These are phyloP conservation scores for Sorex araneus DNA, from an alignment of 2,113 vertebrate species.

Conservation along the genomic window DNA sequence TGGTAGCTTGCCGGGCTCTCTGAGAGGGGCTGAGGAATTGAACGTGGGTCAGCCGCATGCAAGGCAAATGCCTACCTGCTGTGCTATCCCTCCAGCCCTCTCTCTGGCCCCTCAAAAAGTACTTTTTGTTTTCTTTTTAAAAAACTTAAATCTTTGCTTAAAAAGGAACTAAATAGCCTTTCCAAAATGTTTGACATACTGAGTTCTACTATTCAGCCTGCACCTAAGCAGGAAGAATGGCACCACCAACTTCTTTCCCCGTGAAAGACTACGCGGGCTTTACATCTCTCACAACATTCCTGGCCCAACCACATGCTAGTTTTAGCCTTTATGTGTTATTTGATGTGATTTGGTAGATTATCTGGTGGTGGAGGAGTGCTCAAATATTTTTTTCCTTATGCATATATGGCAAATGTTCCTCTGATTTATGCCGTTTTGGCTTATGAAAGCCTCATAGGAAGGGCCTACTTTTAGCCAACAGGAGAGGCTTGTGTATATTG, in stretches of 20 bases:
- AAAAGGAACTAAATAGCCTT: too few relatives aligned
- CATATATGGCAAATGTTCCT: neutral
- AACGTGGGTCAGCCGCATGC: too few relatives aligned
- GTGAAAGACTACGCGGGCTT: neutral
- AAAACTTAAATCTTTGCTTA: too few relatives aligned
- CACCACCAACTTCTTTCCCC: neutral
- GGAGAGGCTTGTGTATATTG: neutral
- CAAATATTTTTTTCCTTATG: neutral
- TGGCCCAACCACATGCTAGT: neutral
- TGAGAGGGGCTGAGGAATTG: too few relatives aligned
- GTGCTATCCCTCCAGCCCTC: too few relatives aligned
- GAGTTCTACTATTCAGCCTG: neutral
- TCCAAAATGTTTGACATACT: too few relatives aligned
- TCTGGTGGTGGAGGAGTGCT: neutral
- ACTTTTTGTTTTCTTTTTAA: too few relatives aligned
- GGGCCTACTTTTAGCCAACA: neutral
- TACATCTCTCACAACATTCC: neutral
- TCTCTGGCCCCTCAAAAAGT: too few relatives aligned
- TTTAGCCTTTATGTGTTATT: neutral
- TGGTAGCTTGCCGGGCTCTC: too few relatives aligned
- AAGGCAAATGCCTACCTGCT: too few relatives aligned
- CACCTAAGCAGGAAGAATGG: neutral
- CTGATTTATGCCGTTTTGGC: neutral
- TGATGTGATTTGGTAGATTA: neutral
- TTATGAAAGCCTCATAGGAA: neutral